Evolutionary conservation across 2,888 invertebrate species (phyloP), one percentile per base, ranked within the genome.

Genomic region (Ormyrus labotus): DNA sequence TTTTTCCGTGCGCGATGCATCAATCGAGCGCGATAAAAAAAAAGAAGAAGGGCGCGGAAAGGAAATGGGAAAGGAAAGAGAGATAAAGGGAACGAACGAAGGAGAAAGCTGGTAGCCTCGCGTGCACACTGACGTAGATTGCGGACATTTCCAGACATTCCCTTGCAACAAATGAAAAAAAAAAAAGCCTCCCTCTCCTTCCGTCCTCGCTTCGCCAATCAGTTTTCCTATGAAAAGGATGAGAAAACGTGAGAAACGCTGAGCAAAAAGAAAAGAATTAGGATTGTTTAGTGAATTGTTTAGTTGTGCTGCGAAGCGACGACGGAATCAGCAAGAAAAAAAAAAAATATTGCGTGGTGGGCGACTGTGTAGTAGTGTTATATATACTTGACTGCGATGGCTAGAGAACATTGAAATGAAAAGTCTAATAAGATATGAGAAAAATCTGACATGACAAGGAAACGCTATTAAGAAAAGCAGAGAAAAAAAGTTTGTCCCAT

Each of bases 361-460:
- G 80, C 80, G 82, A 82, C 19, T 80, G 82, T 80, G 78, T 82
- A 68, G 58, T 80, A 76, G 69, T 79, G 69, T 81, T 76, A 68
- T 63, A 68, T 60, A 70, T 70, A 76, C 10, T 73, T 70, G 70
- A 81, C 72, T 82, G 79, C 76, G 79, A 73, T 76, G 69, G 72
- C 60, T 78, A 79, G 70, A 74, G 48, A 65, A 51, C 34, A 65
- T 61, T 77, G 51, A 65, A 63, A 50, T 75, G 61, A 63, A 55
- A 48, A 72, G 13, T 5, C 47, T 47, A 72, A 72, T 61, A 55
- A 63, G 69, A 77, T 11, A 81, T 60, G 47, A 71, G 13, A 71
- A 51, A 63, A 70, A 51, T 63, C 78, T 57, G 10, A 64, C 45
- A 81, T 57, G 63, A 71, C 58, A 65, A 68, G 57, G 45, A 61